These are phyloP conservation scores for Odontomyia ornata DNA, from an alignment of 2,888 invertebrate genomes.

Conservation along the genomic window DNA sequence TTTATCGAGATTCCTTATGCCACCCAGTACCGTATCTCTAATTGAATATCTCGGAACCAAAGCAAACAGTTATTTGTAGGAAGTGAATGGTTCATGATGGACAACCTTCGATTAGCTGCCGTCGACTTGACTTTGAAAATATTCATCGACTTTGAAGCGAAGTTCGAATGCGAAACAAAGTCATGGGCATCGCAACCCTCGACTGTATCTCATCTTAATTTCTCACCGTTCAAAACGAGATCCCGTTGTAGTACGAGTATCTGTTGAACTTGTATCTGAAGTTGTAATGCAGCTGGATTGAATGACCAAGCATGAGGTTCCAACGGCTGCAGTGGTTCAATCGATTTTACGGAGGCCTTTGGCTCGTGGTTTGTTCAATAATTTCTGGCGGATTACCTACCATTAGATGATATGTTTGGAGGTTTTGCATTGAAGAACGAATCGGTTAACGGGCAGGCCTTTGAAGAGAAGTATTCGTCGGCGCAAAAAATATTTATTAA, in stretches of 20 bases:
- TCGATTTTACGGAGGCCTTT: neutral
- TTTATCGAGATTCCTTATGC: neutral
- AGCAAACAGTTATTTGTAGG: neutral
- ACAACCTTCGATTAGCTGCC: slow-evolving; percentile 26
- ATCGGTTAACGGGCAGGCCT: slow-evolving; percentile 12
- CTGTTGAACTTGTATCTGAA: neutral
- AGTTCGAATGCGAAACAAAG: slow-evolving; percentile 31
- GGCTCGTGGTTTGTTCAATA: neutral
- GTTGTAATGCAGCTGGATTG: neutral
- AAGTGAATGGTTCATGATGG: slow-evolving; percentile 14
- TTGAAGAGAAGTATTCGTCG: neutral
- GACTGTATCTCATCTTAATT: slow-evolving; percentile 12
- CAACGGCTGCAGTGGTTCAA: neutral
- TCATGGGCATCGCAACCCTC: slow-evolving; percentile 8
- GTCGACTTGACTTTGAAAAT: slow-evolving; percentile 38
- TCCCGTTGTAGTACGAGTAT: slow-evolving; percentile 12
- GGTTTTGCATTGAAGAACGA: neutral
- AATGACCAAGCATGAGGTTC: neutral
- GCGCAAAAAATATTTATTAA: neutral
- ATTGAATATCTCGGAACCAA: too few relatives aligned
- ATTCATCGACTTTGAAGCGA: slow-evolving; percentile 11
- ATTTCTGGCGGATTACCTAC: neutral
- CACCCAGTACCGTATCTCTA: neutral
- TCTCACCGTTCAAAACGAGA: neutral
- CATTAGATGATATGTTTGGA: neutral